Evolutionary conservation across 2,797 vertebrate species (phyloP).

Genomic region (Eupleurogrammus muticus): DNA sequence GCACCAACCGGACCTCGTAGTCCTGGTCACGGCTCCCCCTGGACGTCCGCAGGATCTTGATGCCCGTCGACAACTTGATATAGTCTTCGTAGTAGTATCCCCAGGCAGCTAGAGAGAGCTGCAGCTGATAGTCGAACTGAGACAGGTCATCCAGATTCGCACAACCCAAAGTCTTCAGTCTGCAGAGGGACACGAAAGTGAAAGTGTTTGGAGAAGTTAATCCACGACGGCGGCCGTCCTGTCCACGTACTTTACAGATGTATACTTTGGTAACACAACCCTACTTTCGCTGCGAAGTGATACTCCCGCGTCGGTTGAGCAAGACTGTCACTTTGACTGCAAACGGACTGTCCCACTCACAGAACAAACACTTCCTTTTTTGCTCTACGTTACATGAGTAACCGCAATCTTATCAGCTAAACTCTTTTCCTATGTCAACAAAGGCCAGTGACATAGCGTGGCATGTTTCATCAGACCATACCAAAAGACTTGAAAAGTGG

Average conservation of each 20-base stretch:
- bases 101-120: conserved; percentile 86
- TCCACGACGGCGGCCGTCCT: not conserved
- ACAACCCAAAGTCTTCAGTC: conserved; percentile 85
- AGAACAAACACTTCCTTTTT: conserved; percentile 30
- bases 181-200: conserved; percentile 49
- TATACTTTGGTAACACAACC: not conserved
- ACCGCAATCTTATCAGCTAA: conserved; percentile 29
- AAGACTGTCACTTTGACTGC: conserved; percentile 1
- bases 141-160: conserved; percentile 86
- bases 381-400: conserved; percentile 15
- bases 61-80: conserved; percentile 85
- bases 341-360: conserved; percentile 19
- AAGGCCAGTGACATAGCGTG: not conserved
- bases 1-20: conserved; percentile 87
- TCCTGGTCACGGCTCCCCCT: conserved; percentile 84
- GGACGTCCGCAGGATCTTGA: conserved; percentile 84
- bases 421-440: conserved; percentile 10
- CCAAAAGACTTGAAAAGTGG: not conserved
- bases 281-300: not conserved
- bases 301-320: conserved; percentile 2
- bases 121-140: conserved; percentile 85
- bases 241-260: not conserved
- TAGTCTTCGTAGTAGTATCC: conserved; percentile 89
- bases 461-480: not conserved
- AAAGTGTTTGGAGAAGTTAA: conserved; percentile 5